Evolutionary conservation across 1,140 invertebrate genomes (phyloP), one percentile per base, ranked within the genome.

Genomic region (Microplitis demolitor): DNA sequence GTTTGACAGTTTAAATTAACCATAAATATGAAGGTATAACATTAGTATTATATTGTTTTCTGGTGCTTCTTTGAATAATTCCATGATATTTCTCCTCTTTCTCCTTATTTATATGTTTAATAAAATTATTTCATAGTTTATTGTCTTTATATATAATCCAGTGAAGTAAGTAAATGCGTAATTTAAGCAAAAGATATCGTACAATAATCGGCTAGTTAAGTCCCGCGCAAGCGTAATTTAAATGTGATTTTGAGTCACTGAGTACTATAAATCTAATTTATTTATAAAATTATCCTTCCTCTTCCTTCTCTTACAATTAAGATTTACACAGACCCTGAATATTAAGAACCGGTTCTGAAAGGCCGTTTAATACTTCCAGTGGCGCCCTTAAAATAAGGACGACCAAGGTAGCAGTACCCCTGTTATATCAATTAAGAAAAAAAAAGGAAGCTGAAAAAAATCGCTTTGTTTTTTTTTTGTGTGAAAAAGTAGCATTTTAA

Each of bases 211-310:
- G 9, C n/a, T 54, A 54, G 53, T 54, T 54, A 4, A 54, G 53
- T 8, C 13, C 53, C 53, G 53, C 16, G 53, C 53, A 24, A 24
- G 53, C 53, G 53, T 54, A 13, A 54, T 24, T 54, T 54, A 54
- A 54, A 54, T 11, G 16, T 54, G 13, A 54, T 54, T 54, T 54
- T 54, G n/a, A 54, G 53, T 54, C 53, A 54, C 13, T 54, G 53
- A 54, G 53, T 54, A 54, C 53, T 54, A 54, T 54, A 54, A 54
- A 54, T n/a, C n/a, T n/a, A n/a, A n/a, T n/a, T n/a, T n/a, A n/a
- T n/a, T n/a, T n/a, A n/a, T n/a, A n/a, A n/a, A n/a, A n/a, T n/a
- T n/a, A n/a, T n/a, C n/a, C n/a, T n/a, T n/a, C n/a, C n/a, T n/a
- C n/a, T n/a, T n/a, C n/a, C n/a, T n/a, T n/a, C n/a, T n/a, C n/a